Evolutionary conservation across 2,888 invertebrate species (phyloP), one percentile per base, ranked within the genome.

Genomic region (Ichneumoninae sp.): DNA sequence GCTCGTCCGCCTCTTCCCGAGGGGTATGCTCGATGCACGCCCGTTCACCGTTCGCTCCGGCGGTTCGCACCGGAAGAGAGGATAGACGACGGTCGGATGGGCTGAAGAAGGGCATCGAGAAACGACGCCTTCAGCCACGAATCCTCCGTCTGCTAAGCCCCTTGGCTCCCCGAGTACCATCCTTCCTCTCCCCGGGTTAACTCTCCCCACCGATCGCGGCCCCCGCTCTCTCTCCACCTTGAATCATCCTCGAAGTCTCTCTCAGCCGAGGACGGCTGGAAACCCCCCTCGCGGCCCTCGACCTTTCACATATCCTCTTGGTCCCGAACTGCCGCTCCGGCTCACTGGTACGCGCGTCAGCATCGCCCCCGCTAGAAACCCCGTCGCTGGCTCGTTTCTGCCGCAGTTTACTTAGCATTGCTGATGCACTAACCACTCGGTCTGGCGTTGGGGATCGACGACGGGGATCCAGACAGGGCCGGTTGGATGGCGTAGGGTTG

Each of bases 371-470:
- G 44, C 44, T 16, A 44, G 44, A 44, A 44, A 13, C 44, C 84
- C 76, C 83, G 54, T 76, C 54, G 74, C 71, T 62, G 70, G 83
- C 86, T 83, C 89, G 82, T 80, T 85, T 89, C 89, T 88, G 86
- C 87, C 89, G 87, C 90, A 90, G 92, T 92, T 92, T 91, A 89
- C 92, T 92, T 91, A 92, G 91, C 92, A 92, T 92, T 92, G 91
- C 91, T 91, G 91, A 93, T 93, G 90, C 91, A 91, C 91, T 89
- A 90, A 89, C 90, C 90, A 86, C 86, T 88, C 86, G 77, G 83
- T 65, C 47, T 78, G 30, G 72, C 68, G 66, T 66, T 33, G 65
- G 65, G 71, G 54, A 68, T 62, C 44, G 47, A 71, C 75, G 83
- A 76, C 50, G 54, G 30, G 72, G 40, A 52, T 16, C n/a, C 16